These are phyloP conservation scores for Limulus polyphemus DNA, from an alignment of 2,888 invertebrate species.

Conservation along the genomic window DNA sequence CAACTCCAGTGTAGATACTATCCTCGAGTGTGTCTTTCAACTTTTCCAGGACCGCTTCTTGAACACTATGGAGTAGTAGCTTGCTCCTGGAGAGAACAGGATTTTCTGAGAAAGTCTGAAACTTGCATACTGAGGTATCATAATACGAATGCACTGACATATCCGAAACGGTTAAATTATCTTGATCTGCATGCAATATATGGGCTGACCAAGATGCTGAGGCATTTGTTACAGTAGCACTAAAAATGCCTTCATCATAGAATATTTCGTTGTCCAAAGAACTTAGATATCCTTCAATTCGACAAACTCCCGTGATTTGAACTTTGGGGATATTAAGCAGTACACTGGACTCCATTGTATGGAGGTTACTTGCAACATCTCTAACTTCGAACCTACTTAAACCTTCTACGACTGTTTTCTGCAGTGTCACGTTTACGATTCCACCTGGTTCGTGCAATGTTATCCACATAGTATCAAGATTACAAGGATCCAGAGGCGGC, in stretches of 20 bases:
- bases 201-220: conserved; percentile 16
- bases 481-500: conserved; percentile 12
- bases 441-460: conserved; percentile 17
- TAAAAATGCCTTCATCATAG: conserved; percentile 14
- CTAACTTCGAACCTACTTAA: conserved; percentile 13
- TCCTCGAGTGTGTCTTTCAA: conserved; percentile 15
- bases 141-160: neutral
- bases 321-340: conserved; percentile 14
- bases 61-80: conserved; percentile 11
- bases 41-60: conserved; percentile 14
- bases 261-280: conserved; percentile 12
- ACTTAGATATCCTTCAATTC: conserved; percentile 12
- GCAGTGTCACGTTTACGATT: conserved; percentile 16
- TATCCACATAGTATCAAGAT: conserved; percentile 12
- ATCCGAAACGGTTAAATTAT: neutral
- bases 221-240: conserved; percentile 9
- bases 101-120: conserved; percentile 9
- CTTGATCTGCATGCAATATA: neutral
- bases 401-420: conserved; percentile 14
- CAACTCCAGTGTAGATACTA: conserved; percentile 3
- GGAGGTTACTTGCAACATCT: conserved; percentile 18
- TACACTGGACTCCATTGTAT: conserved; percentile 12
- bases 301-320: conserved; percentile 9
- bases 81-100: conserved; percentile 4
- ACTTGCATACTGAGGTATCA: conserved; percentile 2